Base-by-base conservation (phyloP, 2,888 invertebrate species). In the Boloria selene region DNA sequence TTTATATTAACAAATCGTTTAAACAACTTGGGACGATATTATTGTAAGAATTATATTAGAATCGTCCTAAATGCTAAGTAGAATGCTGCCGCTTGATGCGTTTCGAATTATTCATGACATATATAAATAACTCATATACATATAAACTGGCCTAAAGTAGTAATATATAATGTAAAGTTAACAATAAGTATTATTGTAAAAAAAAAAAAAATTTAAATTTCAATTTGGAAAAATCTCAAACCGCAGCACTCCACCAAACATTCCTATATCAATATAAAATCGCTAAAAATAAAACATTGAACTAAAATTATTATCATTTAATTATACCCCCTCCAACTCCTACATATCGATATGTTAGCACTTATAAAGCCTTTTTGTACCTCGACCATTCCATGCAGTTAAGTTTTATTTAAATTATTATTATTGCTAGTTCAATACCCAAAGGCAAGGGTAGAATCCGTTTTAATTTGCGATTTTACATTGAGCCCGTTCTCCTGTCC, bases 1-100 rank as follows among this genome's bases (percentile, higher is more conserved):
- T 38, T 85, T 83, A 86, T 80, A 86, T 84, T 85, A 91, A 91
- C 90, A 87, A 90, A 88, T 88, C 81, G 85, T 85, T 77, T 83
- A 87, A 88, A 88, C 84, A 85, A 87, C 81, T 87, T 77, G 79
- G 91, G 92, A 92, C 92, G 92, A 92, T 90, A 85, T 90, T 85
- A 88, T 88, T 90, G 87, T 91, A 91, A 92, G 91, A 92, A 92
- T 92, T 91, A 92, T 92, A 91, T 91, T 88, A 90, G 85, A 87
- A 91, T 91, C 91, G 91, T 90, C 91, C 91, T 80, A 82, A 73
- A 85, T 78, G 86, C 78, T 76, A 67, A 68, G 70, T 85, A 86
- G 78, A 90, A 89, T 90, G 89, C 87, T 85, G 61, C 73, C 83
- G 75, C 75, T 73, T 38, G 10, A 10, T 38, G 31, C 13, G 18